These are phyloP conservation scores for Cavia aperea DNA, from an alignment of 2,113 vertebrate species.

Conservation along the genomic window DNA sequence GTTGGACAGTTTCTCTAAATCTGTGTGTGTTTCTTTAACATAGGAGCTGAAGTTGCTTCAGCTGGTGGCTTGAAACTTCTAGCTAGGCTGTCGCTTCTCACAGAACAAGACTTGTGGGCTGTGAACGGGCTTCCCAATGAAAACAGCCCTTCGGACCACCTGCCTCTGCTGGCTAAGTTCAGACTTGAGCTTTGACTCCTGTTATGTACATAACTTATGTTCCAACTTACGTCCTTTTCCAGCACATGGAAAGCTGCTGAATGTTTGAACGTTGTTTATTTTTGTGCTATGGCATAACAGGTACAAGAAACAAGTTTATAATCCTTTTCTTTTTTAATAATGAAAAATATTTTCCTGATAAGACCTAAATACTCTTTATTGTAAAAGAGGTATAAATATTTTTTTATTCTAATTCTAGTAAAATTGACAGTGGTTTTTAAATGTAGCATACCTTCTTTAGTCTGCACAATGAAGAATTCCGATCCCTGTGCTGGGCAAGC, in stretches of 20 bases:
- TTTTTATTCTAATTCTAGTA: slow-evolving; percentile 73
- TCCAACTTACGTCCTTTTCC: slow-evolving; percentile 13
- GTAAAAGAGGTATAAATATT: slow-evolving; percentile 72
- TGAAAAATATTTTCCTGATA: slow-evolving; percentile 67
- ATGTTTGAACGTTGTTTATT: slow-evolving; percentile 65
- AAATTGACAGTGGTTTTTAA: slow-evolving; percentile 65
- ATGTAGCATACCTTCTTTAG: slow-evolving; percentile 31
- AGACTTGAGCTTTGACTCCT: slow-evolving; percentile 78
- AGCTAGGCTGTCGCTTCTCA: slow-evolving; percentile 85
- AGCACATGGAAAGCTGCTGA: slow-evolving; percentile 58
- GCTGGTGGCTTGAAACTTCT: slow-evolving; percentile 85
- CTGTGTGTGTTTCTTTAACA: slow-evolving; percentile 24
- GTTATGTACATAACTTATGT: slow-evolving; percentile 21
- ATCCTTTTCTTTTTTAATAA: slow-evolving; percentile 69
- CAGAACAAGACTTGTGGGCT: slow-evolving; percentile 83
- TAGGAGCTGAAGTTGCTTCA: slow-evolving; percentile 72
- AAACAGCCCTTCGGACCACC: slow-evolving; percentile 90
- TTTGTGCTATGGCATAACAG: slow-evolving; percentile 57
- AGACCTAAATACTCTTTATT: slow-evolving; percentile 69
- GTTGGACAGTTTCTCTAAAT: background rate
- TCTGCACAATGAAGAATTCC: slow-evolving; percentile 26
- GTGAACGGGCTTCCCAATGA: slow-evolving; percentile 89
- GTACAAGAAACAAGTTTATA: slow-evolving; percentile 65
- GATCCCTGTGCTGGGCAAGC: background rate
- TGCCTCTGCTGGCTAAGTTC: slow-evolving; percentile 89